Percentiles rank a stretch among this genome's conserved stretches.
phyloP scores from a whole-genome alignment of 2,888 invertebrate species.

The Hypselothyrea guttata region DNA sequence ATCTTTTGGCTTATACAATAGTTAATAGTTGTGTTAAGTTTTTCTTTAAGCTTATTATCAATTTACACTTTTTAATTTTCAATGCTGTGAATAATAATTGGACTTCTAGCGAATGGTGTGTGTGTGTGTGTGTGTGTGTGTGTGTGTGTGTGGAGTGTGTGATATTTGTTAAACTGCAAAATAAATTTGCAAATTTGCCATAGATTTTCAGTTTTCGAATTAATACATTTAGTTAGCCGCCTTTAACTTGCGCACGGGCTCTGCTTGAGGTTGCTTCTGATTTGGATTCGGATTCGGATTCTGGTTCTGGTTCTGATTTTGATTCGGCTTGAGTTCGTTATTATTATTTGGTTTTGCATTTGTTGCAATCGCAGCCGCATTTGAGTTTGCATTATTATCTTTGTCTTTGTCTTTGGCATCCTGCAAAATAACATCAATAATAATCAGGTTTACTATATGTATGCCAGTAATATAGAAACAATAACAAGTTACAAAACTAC shows the following conservation, averaged over 20 bases:
- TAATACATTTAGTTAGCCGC: too few species aligned
- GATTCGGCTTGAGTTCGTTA: conserved; percentile 21
- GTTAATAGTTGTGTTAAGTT: too few species aligned
- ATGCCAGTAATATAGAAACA: conserved; percentile 62
- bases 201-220: too few species aligned
- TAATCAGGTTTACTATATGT: conserved; percentile 46
- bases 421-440: conserved; percentile 82
- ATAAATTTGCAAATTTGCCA: too few species aligned
- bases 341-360: conserved; percentile 42
- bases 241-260: conserved; percentile 1
- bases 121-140: conserved; percentile 2
- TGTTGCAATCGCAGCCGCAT: conserved; percentile 47
- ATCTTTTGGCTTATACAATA: conserved; percentile 1
- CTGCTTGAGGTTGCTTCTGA: conserved; percentile 9
- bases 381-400: conserved; percentile 71
- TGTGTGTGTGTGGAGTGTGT: not conserved
- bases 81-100: too few species aligned
- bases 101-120: not conserved
- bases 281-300: conserved; percentile 27
- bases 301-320: conserved; percentile 18
- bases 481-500: not conserved
- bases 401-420: conserved; percentile 81
- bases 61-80: too few species aligned
- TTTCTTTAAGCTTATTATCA: too few species aligned
- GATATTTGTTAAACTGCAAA: not conserved